These are phyloP conservation scores for Cirrhinus molitorella DNA, from an alignment of 2,797 vertebrate genomes.

Conservation along the genomic window DNA sequence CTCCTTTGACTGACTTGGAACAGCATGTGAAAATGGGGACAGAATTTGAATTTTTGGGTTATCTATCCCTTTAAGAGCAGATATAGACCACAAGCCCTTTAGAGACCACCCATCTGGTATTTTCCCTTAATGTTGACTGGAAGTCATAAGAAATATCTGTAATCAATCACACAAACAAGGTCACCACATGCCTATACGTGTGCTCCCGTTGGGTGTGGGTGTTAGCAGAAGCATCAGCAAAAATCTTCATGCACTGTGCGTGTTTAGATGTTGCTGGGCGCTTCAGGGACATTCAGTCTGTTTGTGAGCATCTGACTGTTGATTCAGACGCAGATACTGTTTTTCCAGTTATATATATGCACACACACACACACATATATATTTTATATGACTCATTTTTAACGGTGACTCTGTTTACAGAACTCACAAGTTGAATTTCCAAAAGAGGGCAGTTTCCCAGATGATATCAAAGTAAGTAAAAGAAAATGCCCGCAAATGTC, in stretches of 20 bases:
- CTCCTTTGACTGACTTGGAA: constrained; percentile 7
- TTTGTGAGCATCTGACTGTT: constrained; percentile 23
- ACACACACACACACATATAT: neutral
- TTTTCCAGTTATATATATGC: constrained; percentile 52
- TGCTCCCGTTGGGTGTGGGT: constrained; percentile 56
- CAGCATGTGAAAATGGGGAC: neutral
- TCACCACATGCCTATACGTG: constrained; percentile 45
- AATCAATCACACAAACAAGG: constrained; percentile 56
- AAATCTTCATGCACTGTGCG: constrained; percentile 43
- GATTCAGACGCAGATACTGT: constrained; percentile 53
- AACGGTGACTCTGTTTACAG: constrained; percentile 55
- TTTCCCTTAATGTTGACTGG: constrained; percentile 27
- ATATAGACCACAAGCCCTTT: neutral
- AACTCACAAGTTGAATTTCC: constrained; percentile 51
- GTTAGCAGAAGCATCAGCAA: constrained; percentile 55
- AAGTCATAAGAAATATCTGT: constrained; percentile 36
- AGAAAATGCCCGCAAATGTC: constrained; percentile 27
- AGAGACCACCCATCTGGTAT: constrained; percentile 51
- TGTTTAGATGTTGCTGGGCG: constrained; percentile 43
- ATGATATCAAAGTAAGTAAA: constrained; percentile 51
- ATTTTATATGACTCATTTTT: constrained; percentile 60
- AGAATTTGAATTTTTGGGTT: neutral
- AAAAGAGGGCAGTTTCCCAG: constrained; percentile 54
- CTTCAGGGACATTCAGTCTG: constrained; percentile 30
- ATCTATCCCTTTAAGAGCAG: neutral